Base-by-base conservation (phyloP, 2,888 invertebrate genomes). In the Allophyes oxyacanthae region DNA sequence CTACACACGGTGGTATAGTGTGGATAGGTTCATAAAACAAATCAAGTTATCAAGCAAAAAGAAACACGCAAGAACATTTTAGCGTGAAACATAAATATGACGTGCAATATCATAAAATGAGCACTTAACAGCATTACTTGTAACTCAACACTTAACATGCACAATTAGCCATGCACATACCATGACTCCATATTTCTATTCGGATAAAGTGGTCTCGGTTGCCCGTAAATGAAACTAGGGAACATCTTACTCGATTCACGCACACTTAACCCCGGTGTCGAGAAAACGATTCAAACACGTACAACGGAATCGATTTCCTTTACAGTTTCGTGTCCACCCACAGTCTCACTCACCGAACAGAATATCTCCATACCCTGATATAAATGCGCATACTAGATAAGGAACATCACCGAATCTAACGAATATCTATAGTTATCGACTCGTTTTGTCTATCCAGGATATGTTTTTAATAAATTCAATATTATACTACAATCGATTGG, bases 171-270 rank as follows among this genome's bases (percentile, higher is more conserved):
- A 65, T 52, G 62, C 69, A 55, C 52, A 62, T 52, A 48, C 64
- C 66, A 66, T 66, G 68, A 71, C 52, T 65, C 44, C 37, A 52
- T 38, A 63, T 55, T 63, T 52, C 57, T 52, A 63, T 63, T 50
- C 44, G 20, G 30, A 68, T 75, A 40, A 67, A 75, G 57, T 46
- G 59, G 46, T 72, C 57, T 64, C 63, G 45, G 68, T 57, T 58
- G 56, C 51, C 68, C 64, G 63, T 70, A 71, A 65, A 75, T 61
- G 63, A 72, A 71, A 71, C 69, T 68, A 61, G 72, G 78, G 80
- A 87, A 88, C 86, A 86, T 85, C 89, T 90, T 84, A 89, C 86
- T 91, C 84, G 82, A 85, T 87, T 81, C 82, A 80, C 80, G 78
- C 79, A 79, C 82, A 87, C 82, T 88, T 91, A 89, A 92, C 90